Conservation (phyloP, 1,140 invertebrate species). For the Pissodes strobi region DNA sequence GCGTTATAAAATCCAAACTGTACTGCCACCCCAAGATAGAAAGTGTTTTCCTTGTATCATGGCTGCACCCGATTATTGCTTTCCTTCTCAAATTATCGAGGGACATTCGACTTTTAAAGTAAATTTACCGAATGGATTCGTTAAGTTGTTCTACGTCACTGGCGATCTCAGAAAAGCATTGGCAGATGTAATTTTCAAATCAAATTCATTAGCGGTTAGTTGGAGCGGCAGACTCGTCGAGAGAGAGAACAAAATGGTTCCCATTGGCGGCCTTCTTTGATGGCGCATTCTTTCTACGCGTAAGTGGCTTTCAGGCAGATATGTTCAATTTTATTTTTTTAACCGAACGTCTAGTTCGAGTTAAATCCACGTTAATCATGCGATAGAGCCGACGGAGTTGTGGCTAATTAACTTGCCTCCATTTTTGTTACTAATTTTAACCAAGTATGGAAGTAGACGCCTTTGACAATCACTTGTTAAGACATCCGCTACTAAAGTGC, state of each 20-base stretch:
- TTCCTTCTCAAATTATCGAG: too few species aligned
- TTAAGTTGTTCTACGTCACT: too few species aligned
- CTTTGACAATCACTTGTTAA: too few species aligned
- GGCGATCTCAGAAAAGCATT: conserved; percentile 19
- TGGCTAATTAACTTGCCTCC: conserved; percentile 2
- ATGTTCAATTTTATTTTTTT: conserved; percentile 20
- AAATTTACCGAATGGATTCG: too few species aligned
- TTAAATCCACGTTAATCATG: conserved; percentile 10
- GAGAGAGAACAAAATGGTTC: conserved; percentile 48
- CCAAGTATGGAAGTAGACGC: too few species aligned
- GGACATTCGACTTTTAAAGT: too few species aligned
- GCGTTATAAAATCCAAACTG: too few species aligned
- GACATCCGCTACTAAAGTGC: too few species aligned
- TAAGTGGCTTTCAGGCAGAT: conserved; percentile 44
- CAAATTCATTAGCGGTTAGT: conserved; percentile 40
- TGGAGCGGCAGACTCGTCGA: conserved; percentile 27
- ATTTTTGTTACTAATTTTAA: conserved; percentile 1
- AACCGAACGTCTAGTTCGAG: conserved; percentile 1
- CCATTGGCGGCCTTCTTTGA: conserved; percentile 49
- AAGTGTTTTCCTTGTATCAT: too few species aligned
- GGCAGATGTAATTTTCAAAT: conserved; percentile 40
- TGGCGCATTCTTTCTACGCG: conserved; percentile 43
- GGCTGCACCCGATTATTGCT: too few species aligned
- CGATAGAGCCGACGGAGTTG: neutral
- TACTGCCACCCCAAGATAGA: too few species aligned